A percentile compares a stretch with the other conserved stretches of the same genome.
Conservation (phyloP, 2,797 vertebrate genomes). For the Sebastes reedi region DNA sequence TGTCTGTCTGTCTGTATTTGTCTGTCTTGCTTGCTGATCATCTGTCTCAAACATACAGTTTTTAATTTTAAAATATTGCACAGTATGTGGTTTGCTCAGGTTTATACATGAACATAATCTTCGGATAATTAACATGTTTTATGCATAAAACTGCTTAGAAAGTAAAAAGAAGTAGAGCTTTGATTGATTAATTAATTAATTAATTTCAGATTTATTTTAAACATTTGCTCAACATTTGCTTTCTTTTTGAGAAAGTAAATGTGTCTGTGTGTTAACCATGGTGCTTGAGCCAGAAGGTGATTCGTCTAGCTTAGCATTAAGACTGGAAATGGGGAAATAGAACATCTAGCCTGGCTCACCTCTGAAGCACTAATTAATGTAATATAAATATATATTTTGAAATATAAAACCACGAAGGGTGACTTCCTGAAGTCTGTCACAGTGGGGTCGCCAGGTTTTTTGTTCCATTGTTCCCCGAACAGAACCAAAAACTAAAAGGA, state of each 20-base stretch:
- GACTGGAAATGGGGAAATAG: not conserved
- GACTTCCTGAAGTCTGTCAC: too few relatives aligned
- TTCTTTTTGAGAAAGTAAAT: not conserved
- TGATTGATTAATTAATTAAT: not conserved
- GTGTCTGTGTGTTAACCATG: not conserved
- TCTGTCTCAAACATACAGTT: not conserved
- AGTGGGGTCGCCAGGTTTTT: too few relatives aligned
- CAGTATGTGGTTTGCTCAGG: not conserved
- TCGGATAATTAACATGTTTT: accelerated
- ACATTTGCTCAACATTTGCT: not conserved
- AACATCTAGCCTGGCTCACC: not conserved
- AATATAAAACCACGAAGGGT: too few relatives aligned
- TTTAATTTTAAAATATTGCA: not conserved
- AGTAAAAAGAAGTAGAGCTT: not conserved
- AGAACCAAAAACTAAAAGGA: too few relatives aligned
- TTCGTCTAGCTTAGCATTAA: not conserved
- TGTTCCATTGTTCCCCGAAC: too few relatives aligned
- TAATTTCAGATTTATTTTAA: not conserved
- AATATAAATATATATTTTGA: too few relatives aligned
- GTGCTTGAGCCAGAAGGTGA: not conserved
- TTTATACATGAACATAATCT: not conserved
- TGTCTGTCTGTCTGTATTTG: not conserved
- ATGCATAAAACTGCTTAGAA: not conserved
- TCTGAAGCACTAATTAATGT: not conserved
- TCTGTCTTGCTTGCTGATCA: not conserved